Evolutionary conservation across 1,140 invertebrate genomes (phyloP).

Genomic region (Eriocheir sinensis): DNA sequence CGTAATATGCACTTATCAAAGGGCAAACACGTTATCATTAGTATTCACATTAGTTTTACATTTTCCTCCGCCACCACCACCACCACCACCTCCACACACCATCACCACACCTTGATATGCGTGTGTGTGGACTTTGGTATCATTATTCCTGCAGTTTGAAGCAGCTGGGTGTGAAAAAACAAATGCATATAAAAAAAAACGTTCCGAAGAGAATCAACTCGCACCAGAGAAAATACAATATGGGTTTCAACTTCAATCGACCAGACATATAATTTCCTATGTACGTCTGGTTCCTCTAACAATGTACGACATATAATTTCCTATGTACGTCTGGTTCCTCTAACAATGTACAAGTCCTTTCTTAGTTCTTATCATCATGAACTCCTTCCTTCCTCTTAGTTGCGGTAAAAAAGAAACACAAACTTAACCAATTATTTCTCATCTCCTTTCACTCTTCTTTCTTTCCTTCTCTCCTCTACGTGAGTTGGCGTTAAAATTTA

Average conservation of each 20-base stretch:
- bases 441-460: slow-evolving; percentile 32
- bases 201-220: neutral
- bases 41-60: no score
- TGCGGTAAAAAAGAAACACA: slow-evolving; percentile 34
- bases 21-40: no score
- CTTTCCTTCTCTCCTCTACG: slow-evolving; percentile 35
- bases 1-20: no score
- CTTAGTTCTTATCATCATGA: neutral
- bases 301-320: no score
- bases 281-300: no score
- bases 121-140: slow-evolving; percentile 18
- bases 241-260: neutral
- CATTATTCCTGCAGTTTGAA: slow-evolving; percentile 48
- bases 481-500: neutral
- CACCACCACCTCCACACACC: no score
- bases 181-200: neutral
- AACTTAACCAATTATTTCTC: slow-evolving; percentile 73
- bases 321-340: no score
- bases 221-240: neutral
- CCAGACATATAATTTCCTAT: no score
- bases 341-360: neutral
- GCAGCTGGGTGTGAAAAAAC: neutral
- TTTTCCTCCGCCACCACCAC: no score
- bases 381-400: neutral
- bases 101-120: neutral